Base-by-base conservation (phyloP, 2,888 invertebrate species). In the Hypselothyrea guttata region DNA sequence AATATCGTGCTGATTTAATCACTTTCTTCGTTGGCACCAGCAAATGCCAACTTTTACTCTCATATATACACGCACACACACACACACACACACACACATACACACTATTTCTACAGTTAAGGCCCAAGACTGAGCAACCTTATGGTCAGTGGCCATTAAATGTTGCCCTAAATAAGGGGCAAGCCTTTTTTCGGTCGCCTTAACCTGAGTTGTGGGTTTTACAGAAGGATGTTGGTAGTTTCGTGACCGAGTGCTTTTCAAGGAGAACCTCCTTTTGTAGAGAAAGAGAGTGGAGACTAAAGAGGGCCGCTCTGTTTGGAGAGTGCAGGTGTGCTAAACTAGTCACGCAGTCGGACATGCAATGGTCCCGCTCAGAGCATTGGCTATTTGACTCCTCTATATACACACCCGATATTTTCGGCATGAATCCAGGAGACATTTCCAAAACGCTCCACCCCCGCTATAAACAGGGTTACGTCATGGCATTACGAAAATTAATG, bases 1-100 rank as follows among this genome's bases (percentile, higher is more conserved):
- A 79, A 79, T 85, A 81, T 85, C 85, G 85, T 81, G 85, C 79
- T 81, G 79, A 81, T 81, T 81, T 81, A 81, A 81, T 81, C 79
- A 81, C 79, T 81, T 85, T 81, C 79, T 85, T 79, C 71, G 84
- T 62, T 62, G 81, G 65, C 69, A 76, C 72, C 57, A 75, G 60
- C 74, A 75, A 78, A 78, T 72, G 83, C 79, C 70, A 79, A 84
- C 79, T 79, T 78, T 72, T 70, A 79, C 85, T 75, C 83, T 75
- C 75, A 63, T 64, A 65, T 34, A 68, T 66, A 69, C 79, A 64
- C 72, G 66, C 66, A 69, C 63, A 64, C 66, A 13, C 53, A 44
- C 38, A 38, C 41, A 30, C 53, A 18, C 38, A n/a, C n/a, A n/a
- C 12, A 12, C 28, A n/a, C 35, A 27, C 28, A 9, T 35, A 11